Evolutionary conservation across 2,797 vertebrate genomes (phyloP), one percentile per base, ranked within the genome.

Genomic region (Argentina silus): DNA sequence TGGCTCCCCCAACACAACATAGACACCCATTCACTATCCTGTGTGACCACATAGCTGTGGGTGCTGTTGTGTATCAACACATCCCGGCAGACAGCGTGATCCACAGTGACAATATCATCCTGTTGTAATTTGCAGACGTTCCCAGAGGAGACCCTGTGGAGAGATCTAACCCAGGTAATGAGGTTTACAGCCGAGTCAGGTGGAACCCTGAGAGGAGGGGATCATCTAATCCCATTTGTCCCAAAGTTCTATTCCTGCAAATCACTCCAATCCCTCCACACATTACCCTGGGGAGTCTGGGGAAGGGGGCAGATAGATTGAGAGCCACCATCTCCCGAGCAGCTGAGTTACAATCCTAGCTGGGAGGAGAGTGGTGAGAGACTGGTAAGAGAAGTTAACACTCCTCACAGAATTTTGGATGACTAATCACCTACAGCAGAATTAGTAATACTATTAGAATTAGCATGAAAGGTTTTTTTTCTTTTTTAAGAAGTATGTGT

Each of bases 221-320:
- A 84, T 82, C 81, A 83, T 88, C 83, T 83, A 86, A 89, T 87
- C 84, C 82, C 81, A 82, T 90, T 92, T 75, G 81, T 86, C 83
- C 78, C 81, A 74, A 86, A 87, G 83, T 87, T 90, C 80, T 74
- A 88, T 89, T 88, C 82, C 76, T 78, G 70, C 73, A 67, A 72
- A 78, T 83, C 60, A 79, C 76, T 85, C 66, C 57, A 78, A 81
- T 81, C 84, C 78, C 65, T 14, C 1, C 23, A 68, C 3, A n/a
- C 76, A 83, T 87, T 89, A 85, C 86, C 87, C 77, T 0, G 1
- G 76, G 67, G 66, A 55, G 55, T 8, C 1, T 19, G 19, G 76
- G 47, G 48, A 15, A 36, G 27, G 69, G 75, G 56, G 10, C 55
- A 48, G 56, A 60, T 27, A 23, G 55, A 21, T 8, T 15, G 56